phyloP scores from a whole-genome alignment of 2,113 vertebrate genomes.

The Natator depressus region DNA sequence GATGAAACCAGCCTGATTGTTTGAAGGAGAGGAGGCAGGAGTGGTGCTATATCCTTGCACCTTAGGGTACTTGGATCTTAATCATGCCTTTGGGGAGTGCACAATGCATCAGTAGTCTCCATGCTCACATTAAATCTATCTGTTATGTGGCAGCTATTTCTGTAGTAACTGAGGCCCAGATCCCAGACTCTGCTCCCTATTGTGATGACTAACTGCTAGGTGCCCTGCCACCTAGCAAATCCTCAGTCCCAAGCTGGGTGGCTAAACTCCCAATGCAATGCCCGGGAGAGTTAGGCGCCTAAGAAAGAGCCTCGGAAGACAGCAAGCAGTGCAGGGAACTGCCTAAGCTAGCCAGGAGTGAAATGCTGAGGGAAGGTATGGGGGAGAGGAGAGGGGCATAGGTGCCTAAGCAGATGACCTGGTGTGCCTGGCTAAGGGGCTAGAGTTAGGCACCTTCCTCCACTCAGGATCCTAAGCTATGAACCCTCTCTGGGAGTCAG shows the following conservation, averaged over 20 bases:
- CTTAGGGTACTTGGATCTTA: not conserved
- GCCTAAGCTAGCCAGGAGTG: not conserved
- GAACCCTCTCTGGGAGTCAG: not conserved
- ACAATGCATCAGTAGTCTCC: not conserved
- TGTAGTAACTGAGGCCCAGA: not conserved
- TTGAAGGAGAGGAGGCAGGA: not conserved
- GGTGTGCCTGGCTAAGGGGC: not conserved
- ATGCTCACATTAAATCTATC: not conserved
- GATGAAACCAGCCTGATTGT: conserved; percentile 10
- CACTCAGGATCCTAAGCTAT: not conserved
- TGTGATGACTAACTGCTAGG: not conserved
- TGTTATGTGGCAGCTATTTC: not conserved
- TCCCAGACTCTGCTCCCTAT: not conserved
- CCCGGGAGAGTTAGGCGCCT: not conserved
- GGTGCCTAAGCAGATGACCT: not conserved
- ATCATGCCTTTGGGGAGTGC: not conserved
- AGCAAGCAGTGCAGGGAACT: not conserved
- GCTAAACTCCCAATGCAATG: not conserved
- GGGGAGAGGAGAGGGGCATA: not conserved
- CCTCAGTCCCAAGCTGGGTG: not conserved
- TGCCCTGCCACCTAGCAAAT: not conserved
- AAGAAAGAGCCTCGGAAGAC: not conserved
- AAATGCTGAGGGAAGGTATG: not conserved
- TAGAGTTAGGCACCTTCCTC: not conserved
- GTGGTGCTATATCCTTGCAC: conserved; percentile 2